Base-by-base conservation (phyloP, 2,113 vertebrate genomes). In the Menura novaehollandiae region DNA sequence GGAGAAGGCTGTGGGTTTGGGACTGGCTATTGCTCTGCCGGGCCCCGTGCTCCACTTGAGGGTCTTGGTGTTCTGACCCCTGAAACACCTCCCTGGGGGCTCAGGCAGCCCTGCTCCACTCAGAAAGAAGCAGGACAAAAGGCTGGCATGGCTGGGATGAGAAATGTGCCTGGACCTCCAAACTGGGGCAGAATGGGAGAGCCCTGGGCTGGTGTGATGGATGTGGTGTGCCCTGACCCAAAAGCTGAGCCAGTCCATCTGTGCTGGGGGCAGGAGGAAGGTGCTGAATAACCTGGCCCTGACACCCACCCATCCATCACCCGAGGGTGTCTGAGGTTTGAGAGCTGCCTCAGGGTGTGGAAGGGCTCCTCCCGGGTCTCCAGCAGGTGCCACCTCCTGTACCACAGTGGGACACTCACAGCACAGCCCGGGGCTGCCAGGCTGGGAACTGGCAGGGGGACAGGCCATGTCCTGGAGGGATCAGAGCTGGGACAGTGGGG, bases 351-450 rank as follows among this genome's bases (percentile, higher is more conserved):
- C 11, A 0, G 51, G 63, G 30, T 1, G 0, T 9, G 23, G 56
- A 22, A 76, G 23, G n/a, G 23, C 47, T 51, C 44, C 62, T 44
- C 23, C 21, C 3, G 32, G 13, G 1, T 28, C 37, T 67, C 30
- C 33, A 39, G 53, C 39, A 52, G 52, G 18, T 43, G 35, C 35
- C 83, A 21, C 56, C 68, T 22, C 51, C 43, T 14, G 13, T 4
- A 2, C 2, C 2, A 0, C 32, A 13, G 10, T 0, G 1, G 41
- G 55, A 47, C 10, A 19, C 62, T 33, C 26, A 0, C 39, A 2
- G 64, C 5, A 0, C 11, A 30, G 66, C 30, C 32, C 64, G 5
- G 0, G 43, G 27, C 60, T 63, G n/a, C 59, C 56, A 22, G 32
- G 18, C 9, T 53, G 82, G 72, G 33, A 28, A 20, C n/a, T 33